Evolutionary conservation across 2,797 vertebrate genomes (phyloP), one percentile per base, ranked within the genome.

Genomic region (Pseudopleuronectes americanus): DNA sequence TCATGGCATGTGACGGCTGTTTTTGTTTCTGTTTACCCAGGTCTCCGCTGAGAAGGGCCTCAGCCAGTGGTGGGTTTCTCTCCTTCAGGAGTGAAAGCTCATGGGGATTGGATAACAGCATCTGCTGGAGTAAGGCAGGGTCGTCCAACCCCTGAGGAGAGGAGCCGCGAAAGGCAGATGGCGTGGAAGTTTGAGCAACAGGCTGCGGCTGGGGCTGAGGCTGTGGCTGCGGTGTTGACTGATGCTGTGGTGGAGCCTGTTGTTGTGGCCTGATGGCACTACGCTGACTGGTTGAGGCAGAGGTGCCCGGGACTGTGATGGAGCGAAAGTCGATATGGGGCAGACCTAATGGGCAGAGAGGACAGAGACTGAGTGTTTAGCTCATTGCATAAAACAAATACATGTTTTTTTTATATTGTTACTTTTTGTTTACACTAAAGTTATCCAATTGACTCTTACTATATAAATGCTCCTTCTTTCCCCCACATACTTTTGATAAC

Each of bases 21-120:
- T 61, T 22, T 53, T 21, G 23, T 28, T 28, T 45, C 0, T n/a
- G 8, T 91, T 94, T 86, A 99, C 98, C 98, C 0, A 99, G 93
- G 81, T 99, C 97, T 85, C 97, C 97, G 2, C 98, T 99, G 63
- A 99, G 95, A 80, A 99, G 92, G 1, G 98, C 98, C 65, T 99
- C 98, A 0, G 98, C 98, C 65, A 99, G 89, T 0, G 97, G 97
- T 0, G 98, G 98, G 71, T 99, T 99, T 56, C 98, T 94, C 80
- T 99, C 98, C 89, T 99, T 99, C 55, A 99, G 94, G 75, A 99
- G 94, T 0, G 98, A 99, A 63, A 99, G 94, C 89, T 99, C 98
- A 0, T 99, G 98, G 2, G 98, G 97, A 86, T 98, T 99, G 38
- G 97, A 94, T 43, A 99, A 89, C 54, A 99, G 86, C 98, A 99